Evolutionary conservation across 2,888 invertebrate genomes (phyloP), one percentile per base, ranked within the genome.

Genomic region (Cosmopolites sordidus): DNA sequence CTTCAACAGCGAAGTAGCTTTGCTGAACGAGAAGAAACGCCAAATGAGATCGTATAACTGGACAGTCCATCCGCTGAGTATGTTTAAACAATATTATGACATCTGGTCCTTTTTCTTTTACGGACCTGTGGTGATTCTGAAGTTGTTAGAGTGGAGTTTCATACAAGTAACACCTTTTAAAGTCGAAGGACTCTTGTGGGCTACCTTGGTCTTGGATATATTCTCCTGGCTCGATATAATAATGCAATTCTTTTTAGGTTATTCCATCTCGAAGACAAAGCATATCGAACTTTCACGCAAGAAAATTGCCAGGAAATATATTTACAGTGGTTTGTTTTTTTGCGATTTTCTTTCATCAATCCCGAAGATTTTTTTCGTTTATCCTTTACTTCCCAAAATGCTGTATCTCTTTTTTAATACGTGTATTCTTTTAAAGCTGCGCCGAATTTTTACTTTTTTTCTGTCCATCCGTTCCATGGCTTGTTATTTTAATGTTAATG

Each of bases 61-160:
- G 16, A 51, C 60, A 1, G 60, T 64, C 16, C 65, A 65, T 48
- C 65, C 65, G 5, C 57, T 64, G 22, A 64, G 62, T 44, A 54
- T 30, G 43, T 55, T 59, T 33, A 58, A 58, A 40, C 38, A 18
- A 2, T 49, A 39, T 29, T 61, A 61, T 42, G 58, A 65, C 14
- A 17, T 57, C 15, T 63, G 56, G 37, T 54, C 41, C n/a, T 56
- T 58, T 17, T 54, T 58, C 41, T 54, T 62, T 16, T 60, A 63
- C 30, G 38, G 48, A 3, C 16, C 41, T 6, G 29, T 50, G 18
- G 18, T 62, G 14, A 15, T 58, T 0, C 9, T 39, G 1, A 62
- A 60, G 42, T 49, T 60, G 4, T 16, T 59, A 2, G 57, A 60
- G 30, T 45, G 54, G 9, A 56, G 38, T 3, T 58, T 59, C 43